A percentile compares a stretch with the other conserved stretches of the same genome.
Evolutionary conservation across 2,888 invertebrate species (phyloP).

Genomic region (Leucoptera coffeella): DNA sequence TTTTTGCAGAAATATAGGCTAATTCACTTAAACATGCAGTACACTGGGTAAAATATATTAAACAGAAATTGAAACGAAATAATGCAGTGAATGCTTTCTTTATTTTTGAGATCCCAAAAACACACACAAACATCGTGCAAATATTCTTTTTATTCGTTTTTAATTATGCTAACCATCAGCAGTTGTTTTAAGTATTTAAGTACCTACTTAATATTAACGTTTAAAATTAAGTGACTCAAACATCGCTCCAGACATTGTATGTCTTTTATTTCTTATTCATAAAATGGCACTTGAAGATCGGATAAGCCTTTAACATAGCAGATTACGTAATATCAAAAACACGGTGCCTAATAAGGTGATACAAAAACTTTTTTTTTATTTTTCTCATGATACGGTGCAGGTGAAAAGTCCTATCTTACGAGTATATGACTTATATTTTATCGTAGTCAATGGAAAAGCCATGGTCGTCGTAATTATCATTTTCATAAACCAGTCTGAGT

Average conservation of each 20-base stretch:
- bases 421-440: too few species aligned
- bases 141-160: slow-evolving; percentile 13
- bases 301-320: too few species aligned
- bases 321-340: slow-evolving; percentile 11
- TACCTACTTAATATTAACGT: too few species aligned
- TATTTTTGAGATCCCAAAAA: slow-evolving; percentile 53
- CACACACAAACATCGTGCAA: slow-evolving; percentile 43
- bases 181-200: too few species aligned
- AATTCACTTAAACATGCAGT: background rate
- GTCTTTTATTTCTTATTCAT: too few species aligned
- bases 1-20: background rate
- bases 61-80: background rate
- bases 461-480: too few species aligned
- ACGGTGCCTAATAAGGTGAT: slow-evolving; percentile 17
- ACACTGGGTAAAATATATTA: background rate
- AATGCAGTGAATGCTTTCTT: slow-evolving; percentile 32
- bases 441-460: too few species aligned
- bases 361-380: slow-evolving; percentile 14
- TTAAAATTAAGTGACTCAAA: too few species aligned
- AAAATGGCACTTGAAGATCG: slow-evolving; percentile 44
- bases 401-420: too few species aligned
- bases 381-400: slow-evolving; percentile 23
- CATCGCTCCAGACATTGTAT: too few species aligned
- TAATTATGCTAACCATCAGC: too few species aligned
- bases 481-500: too few species aligned